Conservation (phyloP, 2,113 vertebrate species). For the Macroglossus sobrinus region DNA sequence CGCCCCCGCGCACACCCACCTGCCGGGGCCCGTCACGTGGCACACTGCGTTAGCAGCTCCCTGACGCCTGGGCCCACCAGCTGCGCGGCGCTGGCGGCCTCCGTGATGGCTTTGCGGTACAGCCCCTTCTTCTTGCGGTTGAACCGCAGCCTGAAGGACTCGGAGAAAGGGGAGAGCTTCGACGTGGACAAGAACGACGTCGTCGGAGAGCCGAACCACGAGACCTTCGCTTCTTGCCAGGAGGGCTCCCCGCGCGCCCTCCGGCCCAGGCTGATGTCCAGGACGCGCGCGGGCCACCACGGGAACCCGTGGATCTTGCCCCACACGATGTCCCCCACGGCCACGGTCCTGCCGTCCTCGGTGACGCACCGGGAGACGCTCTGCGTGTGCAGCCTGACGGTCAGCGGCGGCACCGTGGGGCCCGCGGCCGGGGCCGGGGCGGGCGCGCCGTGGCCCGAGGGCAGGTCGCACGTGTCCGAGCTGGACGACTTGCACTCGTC, state of each 20-base stretch:
- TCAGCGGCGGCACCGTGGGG: constrained; percentile 93
- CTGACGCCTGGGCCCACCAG: constrained; percentile 94
- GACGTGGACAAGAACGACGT: constrained; percentile 95
- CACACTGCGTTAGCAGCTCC: constrained; percentile 93
- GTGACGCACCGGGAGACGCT: constrained; percentile 94
- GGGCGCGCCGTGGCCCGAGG: constrained; percentile 88
- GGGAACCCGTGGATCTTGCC: constrained; percentile 98
- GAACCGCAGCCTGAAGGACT: constrained; percentile 97
- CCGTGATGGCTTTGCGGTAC: constrained; percentile 95
- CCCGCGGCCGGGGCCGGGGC: constrained; percentile 82
- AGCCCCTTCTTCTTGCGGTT: constrained; percentile 99
- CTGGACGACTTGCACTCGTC: constrained; percentile 95
- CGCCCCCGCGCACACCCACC: constrained; percentile 79
- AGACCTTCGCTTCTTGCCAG: constrained; percentile 96
- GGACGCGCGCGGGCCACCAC: constrained; percentile 96
- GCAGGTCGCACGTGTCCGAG: constrained; percentile 92
- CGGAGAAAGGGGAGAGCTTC: constrained; percentile 97
- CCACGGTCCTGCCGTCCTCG: constrained; percentile 93
- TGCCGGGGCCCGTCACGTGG: constrained; percentile 88
- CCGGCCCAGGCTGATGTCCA: constrained; percentile 93
- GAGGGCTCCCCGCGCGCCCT: constrained; percentile 90
- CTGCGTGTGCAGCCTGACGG: constrained; percentile 94
- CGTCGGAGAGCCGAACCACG: constrained; percentile 98
- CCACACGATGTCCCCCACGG: constrained; percentile 97
- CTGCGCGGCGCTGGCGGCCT: constrained; percentile 92